Base-by-base conservation (phyloP, 1,140 invertebrate genomes). In the Heliconius eleuchia region DNA sequence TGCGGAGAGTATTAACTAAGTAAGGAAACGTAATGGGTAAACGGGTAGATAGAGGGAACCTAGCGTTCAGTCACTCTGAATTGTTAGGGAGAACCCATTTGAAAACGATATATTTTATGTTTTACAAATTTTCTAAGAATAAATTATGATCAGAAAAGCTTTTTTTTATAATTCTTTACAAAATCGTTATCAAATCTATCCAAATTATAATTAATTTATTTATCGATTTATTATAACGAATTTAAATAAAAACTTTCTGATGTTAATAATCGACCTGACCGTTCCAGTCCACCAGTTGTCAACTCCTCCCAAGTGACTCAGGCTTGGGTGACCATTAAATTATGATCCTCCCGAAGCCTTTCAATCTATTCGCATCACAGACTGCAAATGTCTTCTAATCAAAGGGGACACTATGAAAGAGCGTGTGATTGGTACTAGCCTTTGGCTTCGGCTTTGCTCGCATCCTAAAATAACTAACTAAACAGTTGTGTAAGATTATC, bases 341-440 rank as follows among this genome's bases (percentile, higher is more conserved):
- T 70, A 79, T 66, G 71, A 74, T 19, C 57, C 60, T 66, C 23
- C 57, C 23, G 37, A 74, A 52, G 60, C 71, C 77, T 73, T 73
- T 57, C 71, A 78, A 78, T 78, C 72, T 73, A 66, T 46, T 50
- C 77, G 77, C 73, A 66, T 79, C 72, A 39, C 72, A 18, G 72
- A 79, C 72, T 79, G 50, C 73, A 79, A 79, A 79, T 79, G 77
- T 37, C 72, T 74, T 73, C 52, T 74, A 79, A 79, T 79, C 77
- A 79, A 70, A 71, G 23, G 50, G 57, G 72, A 34, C 5, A 30
- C 23, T 66, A 73, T 50, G 73, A 50, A 39, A 66, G 37, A 30
- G 57, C 50, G 77, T 66, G 55, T 60, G 55, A 23, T 52, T 19
- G 4, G 42, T 46, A 52, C 50, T 52, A 19, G 50, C 18, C 7